Conservation (phyloP, 2,797 vertebrate species). For the Vipera ursinii region DNA sequence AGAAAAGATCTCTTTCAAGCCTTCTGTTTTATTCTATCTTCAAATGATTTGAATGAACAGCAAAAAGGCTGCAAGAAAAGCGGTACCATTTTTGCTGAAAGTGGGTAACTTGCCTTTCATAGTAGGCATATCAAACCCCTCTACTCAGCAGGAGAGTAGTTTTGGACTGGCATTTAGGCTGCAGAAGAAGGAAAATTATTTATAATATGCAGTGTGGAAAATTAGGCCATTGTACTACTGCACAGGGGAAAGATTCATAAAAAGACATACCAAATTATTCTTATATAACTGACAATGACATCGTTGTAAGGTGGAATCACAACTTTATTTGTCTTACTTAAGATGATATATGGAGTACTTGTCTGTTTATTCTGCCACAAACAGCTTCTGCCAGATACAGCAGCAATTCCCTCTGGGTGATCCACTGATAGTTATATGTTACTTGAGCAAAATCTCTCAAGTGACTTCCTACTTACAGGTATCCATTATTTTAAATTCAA, state of each 20-base stretch:
- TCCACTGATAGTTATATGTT: slow-evolving; percentile 81
- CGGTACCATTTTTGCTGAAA: not conserved
- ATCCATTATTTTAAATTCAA: slow-evolving; percentile 81
- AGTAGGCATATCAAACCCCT: slow-evolving; percentile 12
- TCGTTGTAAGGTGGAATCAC: slow-evolving; percentile 81
- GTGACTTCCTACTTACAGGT: slow-evolving; percentile 80
- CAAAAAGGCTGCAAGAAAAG: not conserved
- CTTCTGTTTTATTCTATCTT: fast-evolving
- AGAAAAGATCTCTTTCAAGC: not conserved
- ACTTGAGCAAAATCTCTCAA: slow-evolving; percentile 80
- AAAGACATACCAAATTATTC: slow-evolving; percentile 82
- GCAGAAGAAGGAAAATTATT: slow-evolving; percentile 75
- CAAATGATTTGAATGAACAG: no score
- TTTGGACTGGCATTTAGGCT: slow-evolving; percentile 59
- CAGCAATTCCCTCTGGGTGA: slow-evolving; percentile 66
- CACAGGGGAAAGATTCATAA: slow-evolving; percentile 83
- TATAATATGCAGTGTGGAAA: slow-evolving; percentile 74
- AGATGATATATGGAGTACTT: slow-evolving; percentile 84
- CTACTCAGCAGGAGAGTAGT: slow-evolving; percentile 27
- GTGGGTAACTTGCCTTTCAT: not conserved
- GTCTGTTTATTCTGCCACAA: slow-evolving; percentile 83
- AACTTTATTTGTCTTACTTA: slow-evolving; percentile 86
- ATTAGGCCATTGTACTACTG: slow-evolving; percentile 81
- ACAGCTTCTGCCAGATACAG: slow-evolving; percentile 81
- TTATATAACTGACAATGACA: slow-evolving; percentile 84